Conservation (phyloP, 2,888 invertebrate species). For the Chrysopilus asiliformis region DNA sequence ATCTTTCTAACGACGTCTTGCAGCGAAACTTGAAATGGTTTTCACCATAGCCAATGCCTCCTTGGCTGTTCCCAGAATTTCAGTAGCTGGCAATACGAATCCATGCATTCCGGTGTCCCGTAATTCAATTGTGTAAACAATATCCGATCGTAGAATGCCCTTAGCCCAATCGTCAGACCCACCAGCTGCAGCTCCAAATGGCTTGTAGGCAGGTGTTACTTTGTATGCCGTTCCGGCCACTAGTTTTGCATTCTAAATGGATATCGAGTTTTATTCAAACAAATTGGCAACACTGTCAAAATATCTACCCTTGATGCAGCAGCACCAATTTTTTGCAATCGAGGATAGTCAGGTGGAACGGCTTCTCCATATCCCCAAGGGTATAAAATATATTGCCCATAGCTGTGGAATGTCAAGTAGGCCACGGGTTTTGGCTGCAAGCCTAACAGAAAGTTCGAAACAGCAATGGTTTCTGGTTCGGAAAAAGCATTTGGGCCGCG, state of each 20-base stretch:
- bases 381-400: background rate
- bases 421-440: conserved; percentile 41
- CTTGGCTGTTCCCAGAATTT: conserved; percentile 59
- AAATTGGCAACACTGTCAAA: no score
- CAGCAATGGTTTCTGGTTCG: background rate
- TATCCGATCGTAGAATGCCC: conserved; percentile 65
- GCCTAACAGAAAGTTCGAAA: background rate
- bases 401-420: background rate
- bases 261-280: no score
- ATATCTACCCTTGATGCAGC: no score
- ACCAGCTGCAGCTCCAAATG: conserved; percentile 71
- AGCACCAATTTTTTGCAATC: background rate
- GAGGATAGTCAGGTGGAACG: background rate
- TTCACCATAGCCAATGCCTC: conserved; percentile 45
- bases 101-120: conserved; percentile 74
- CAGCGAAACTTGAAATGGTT: no score
- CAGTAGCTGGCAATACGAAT: conserved; percentile 66
- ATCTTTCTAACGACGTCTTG: no score
- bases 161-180: conserved; percentile 90
- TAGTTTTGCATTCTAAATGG: no score
- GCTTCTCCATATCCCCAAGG: background rate
- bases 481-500: background rate
- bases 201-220: no score
- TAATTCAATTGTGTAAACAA: conserved; percentile 79
- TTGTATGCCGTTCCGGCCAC: no score